These are phyloP conservation scores for Argyra leucocephala DNA, from an alignment of 2,888 invertebrate genomes.

Conservation along the genomic window DNA sequence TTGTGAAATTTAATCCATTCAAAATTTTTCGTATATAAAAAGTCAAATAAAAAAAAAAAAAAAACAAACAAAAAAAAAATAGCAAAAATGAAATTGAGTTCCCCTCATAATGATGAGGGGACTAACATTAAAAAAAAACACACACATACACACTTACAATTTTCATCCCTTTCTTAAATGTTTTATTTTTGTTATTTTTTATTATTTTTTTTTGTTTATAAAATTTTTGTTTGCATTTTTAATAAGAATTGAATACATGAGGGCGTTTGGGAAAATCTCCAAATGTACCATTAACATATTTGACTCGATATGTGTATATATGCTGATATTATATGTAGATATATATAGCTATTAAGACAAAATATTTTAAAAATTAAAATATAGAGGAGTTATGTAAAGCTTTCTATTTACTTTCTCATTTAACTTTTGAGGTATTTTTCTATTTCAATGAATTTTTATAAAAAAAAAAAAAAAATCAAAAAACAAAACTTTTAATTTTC, in stretches of 20 bases:
- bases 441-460: neutral
- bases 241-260: neutral
- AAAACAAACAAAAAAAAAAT: neutral
- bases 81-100: no score
- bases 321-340: no score
- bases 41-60: neutral
- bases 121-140: no score
- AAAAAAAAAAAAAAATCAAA: neutral
- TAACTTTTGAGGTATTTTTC: neutral
- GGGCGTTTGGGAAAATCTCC: slow-evolving; percentile 1
- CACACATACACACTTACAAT: no score
- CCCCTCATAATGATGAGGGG: neutral
- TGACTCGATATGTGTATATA: neutral
- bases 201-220: no score
- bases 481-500: neutral
- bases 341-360: no score
- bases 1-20: slow-evolving; percentile 11
- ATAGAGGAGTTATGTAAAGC: no score
- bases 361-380: no score
- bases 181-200: no score
- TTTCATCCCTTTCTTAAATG: no score
- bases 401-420: neutral
- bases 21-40: neutral
- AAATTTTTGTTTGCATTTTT: neutral
- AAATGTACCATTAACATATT: slow-evolving; percentile 6